phyloP scores from a whole-genome alignment of 1,140 invertebrate genomes.

The Thaumatotibia leucotreta region DNA sequence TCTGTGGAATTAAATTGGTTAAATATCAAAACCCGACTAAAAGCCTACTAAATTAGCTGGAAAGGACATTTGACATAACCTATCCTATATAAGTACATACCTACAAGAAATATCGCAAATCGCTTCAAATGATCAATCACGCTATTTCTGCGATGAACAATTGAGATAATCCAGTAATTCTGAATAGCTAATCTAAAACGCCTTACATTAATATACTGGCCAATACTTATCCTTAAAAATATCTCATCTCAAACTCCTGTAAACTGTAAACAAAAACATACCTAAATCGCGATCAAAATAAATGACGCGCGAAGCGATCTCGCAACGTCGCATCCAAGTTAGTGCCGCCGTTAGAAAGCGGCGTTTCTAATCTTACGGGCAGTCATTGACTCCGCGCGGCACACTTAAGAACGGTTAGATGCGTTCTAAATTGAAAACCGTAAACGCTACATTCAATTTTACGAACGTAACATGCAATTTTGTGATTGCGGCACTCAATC shows the following conservation, averaged over 20 bases:
- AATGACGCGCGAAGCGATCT: slow-evolving; percentile 8
- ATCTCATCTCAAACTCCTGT: not conserved
- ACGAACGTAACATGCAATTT: not conserved
- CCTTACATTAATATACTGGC: not conserved
- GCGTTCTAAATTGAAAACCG: slow-evolving; percentile 12
- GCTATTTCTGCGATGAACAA: no score
- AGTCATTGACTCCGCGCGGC: slow-evolving; percentile 7
- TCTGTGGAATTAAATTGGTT: no score
- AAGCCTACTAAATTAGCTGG: no score
- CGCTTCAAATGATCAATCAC: no score
- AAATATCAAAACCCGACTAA: no score
- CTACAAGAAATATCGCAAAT: no score
- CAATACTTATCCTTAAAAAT: not conserved
- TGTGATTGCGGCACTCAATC: not conserved
- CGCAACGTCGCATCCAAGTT: slow-evolving; percentile 3
- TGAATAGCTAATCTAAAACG: not conserved
- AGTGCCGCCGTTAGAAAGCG: slow-evolving; percentile 7
- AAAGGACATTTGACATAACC: no score
- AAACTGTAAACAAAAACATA: slow-evolving; percentile 11
- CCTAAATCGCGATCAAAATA: slow-evolving; percentile 11
- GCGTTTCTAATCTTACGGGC: slow-evolving; percentile 10
- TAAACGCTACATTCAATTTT: not conserved
- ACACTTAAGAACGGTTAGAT: slow-evolving; percentile 12
- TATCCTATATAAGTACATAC: no score
- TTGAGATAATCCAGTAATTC: not conserved